Percentiles rank a stretch among this genome's conserved stretches.
Conservation (phyloP, 2,797 vertebrate genomes). For the Notoglanidium macrostoma region DNA sequence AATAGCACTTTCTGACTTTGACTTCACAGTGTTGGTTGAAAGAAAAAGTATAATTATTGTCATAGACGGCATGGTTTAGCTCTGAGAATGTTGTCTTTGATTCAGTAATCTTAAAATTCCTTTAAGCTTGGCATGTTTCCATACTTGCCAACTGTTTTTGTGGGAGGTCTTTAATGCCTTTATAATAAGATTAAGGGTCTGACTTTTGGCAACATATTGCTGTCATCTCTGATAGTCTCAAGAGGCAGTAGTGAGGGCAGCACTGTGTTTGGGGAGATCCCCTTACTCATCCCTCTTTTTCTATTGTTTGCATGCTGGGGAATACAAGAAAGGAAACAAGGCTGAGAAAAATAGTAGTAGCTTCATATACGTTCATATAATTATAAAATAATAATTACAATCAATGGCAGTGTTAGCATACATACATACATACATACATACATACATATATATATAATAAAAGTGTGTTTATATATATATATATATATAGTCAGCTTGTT, state of each 20-base stretch:
- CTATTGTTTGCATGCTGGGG: constrained; percentile 6
- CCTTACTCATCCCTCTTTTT: constrained; percentile 19
- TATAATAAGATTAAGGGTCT: constrained; percentile 53
- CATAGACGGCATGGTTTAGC: constrained; percentile 46
- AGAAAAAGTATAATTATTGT: constrained; percentile 16
- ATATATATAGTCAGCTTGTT: constrained; percentile 42
- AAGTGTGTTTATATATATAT: too few species aligned
- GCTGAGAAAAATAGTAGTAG: not conserved
- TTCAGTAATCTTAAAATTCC: constrained; percentile 71
- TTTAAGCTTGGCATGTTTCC: constrained; percentile 57
- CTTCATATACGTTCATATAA: not conserved
- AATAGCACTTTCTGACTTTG: not conserved
- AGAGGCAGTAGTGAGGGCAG: constrained; percentile 42
- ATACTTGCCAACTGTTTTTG: constrained; percentile 43
- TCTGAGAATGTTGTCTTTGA: constrained; percentile 54
- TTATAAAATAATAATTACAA: not conserved
- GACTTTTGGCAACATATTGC: constrained; percentile 59
- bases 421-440: too few species aligned
- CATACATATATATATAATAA: too few species aligned
- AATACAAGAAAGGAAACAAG: not conserved
- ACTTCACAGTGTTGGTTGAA: constrained; percentile 16
- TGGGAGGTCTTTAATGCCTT: constrained; percentile 53
- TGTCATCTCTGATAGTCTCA: constrained; percentile 17
- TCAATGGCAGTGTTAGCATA: not conserved
- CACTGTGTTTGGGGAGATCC: constrained; percentile 41